A percentile compares a stretch with the other conserved stretches of the same genome.
Evolutionary conservation across 2,797 vertebrate species (phyloP).

Genomic region (Phataginus tricuspis): DNA sequence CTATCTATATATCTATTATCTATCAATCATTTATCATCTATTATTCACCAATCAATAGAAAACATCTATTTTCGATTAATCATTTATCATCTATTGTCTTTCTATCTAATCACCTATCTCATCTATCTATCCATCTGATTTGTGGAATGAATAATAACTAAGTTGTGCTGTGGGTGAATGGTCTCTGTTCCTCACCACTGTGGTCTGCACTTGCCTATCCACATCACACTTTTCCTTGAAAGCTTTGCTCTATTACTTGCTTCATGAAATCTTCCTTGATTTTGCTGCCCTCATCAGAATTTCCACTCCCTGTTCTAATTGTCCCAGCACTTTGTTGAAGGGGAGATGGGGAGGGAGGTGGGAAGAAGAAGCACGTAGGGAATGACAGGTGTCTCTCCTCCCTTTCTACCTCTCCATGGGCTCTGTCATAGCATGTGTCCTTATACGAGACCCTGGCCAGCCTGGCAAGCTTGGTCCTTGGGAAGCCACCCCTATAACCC

Average conservation of each 20-base stretch:
- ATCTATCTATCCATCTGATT: not conserved
- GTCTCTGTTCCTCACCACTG: not conserved
- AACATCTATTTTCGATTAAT: no score
- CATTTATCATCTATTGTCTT: not conserved
- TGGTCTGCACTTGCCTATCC: not conserved
- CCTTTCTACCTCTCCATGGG: not conserved
- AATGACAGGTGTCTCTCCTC: not conserved
- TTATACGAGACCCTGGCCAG: not conserved
- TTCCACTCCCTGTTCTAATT: not conserved
- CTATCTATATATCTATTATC: not conserved
- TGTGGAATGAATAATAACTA: not conserved
- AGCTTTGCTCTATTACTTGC: not conserved
- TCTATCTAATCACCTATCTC: not conserved
- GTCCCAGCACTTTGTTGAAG: not conserved
- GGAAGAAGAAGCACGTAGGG: not conserved
- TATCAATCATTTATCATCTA: not conserved
- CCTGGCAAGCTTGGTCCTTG: not conserved
- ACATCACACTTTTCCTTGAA: not conserved
- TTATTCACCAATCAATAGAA: not conserved
- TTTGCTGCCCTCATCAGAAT: not conserved
- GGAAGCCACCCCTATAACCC: not conserved
- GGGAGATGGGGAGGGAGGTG: not conserved
- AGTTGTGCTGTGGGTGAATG: not conserved
- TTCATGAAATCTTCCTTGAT: not conserved
- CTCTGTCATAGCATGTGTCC: not conserved